Conservation (phyloP, 2,113 vertebrate genomes). For the Camelus bactrianus region DNA sequence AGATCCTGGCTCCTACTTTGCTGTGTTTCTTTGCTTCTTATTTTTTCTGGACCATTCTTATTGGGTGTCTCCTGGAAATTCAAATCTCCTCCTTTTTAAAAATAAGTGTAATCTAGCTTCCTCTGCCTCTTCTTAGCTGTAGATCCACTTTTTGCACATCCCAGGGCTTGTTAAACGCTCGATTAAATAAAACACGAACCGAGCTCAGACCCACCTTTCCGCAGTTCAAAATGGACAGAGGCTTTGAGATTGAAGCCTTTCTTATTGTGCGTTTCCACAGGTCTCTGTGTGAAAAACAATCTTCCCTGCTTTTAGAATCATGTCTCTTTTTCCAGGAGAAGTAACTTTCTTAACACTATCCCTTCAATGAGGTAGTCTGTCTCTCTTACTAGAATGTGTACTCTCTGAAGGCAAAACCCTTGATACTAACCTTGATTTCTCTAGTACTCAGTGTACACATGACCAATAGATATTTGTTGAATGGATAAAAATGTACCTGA, state of each 20-base stretch:
- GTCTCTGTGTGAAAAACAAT: neutral
- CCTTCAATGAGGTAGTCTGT: neutral
- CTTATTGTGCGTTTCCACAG: neutral
- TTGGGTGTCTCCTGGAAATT: neutral
- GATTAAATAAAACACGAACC: neutral
- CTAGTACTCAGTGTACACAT: neutral
- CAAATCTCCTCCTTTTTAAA: neutral
- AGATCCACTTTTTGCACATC: neutral
- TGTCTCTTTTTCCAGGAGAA: neutral
- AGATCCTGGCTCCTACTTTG: neutral
- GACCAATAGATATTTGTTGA: neutral
- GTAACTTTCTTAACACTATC: neutral
- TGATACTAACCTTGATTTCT: neutral
- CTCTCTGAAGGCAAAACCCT: neutral
- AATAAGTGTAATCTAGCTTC: neutral
- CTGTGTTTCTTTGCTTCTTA: neutral
- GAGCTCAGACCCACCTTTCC: neutral
- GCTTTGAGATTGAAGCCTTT: neutral
- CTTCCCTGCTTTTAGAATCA: neutral
- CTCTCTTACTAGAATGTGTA: neutral
- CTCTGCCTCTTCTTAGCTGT: neutral
- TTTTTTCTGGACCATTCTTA: neutral
- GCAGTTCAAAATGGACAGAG: neutral
- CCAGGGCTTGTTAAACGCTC: neutral
- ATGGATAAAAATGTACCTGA: neutral